Evolutionary conservation across 2,888 invertebrate species (phyloP), one percentile per base, ranked within the genome.

Genomic region (Temnothorax unifasciatus): DNA sequence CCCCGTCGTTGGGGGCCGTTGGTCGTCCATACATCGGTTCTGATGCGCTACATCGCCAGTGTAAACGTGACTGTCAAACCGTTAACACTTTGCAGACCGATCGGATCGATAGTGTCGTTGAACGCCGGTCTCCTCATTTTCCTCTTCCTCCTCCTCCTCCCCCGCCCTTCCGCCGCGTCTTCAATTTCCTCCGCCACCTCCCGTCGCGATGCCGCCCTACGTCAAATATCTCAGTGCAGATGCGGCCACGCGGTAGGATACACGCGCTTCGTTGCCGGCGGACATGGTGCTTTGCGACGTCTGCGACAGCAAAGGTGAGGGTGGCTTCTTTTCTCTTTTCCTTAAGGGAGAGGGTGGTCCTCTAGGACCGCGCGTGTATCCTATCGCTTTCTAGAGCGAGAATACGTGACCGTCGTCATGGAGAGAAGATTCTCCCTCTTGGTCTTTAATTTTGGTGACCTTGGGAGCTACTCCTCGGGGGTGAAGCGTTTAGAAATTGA

Each of bases 241-340:
- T 86, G 89, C 84, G 86, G 86, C 77, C 89, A 87, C 87, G 89
- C 87, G 87, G 69, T 83, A 85, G 84, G 87, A 86, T 87, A 87
- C 86, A 86, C 86, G 66, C 77, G 87, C 85, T 75, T 29, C 50
- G n/a, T 77, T 61, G 15, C 11, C 50, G 71, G 91, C 38, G 88
- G 92, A 92, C 86, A 94, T 94, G 94, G 94, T 94, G 59, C 90
- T 94, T 75, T 94, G 94, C 88, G 94, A 94, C 91, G 93, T 93
- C 85, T 94, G 93, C 87, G 93, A 94, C 84, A 92, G 90, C 86
- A 93, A 94, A 90, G 90, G 90, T 90, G 86, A 90, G 86, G 81
- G 25, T 81, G 57, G 13, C 44, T 29, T 38, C 44, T 38, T 34
- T 52, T 3, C 4, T 9, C 68, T 68, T 34, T 34, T 34, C 0